Evolutionary conservation across 2,797 vertebrate species (phyloP).

Genomic region (Pygocentrus nattereri): DNA sequence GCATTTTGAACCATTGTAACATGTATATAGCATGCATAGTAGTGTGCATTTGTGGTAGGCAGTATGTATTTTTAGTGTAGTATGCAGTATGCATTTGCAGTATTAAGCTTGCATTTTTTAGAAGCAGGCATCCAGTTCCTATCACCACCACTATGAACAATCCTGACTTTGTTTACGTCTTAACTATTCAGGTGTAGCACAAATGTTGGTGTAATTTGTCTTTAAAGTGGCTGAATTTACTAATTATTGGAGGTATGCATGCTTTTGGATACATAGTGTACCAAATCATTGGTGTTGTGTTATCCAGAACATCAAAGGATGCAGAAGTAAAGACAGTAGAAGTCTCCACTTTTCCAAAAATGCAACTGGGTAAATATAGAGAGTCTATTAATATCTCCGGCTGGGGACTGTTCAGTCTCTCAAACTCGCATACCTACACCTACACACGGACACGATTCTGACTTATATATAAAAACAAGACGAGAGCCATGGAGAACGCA

Average conservation of each 20-base stretch:
- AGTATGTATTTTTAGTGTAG: too few species aligned
- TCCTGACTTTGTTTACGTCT: too few species aligned
- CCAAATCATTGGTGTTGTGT: too few species aligned
- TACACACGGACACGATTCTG: constrained; percentile 58
- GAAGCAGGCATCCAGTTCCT: too few species aligned
- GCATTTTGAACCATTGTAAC: too few species aligned
- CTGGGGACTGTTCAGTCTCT: constrained; percentile 27
- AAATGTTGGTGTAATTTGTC: too few species aligned
- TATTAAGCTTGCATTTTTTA: not conserved
- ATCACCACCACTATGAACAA: too few species aligned
- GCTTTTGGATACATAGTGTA: too few species aligned
- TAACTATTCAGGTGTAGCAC: too few species aligned
- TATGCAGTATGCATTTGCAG: not conserved
- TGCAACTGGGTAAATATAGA: constrained; percentile 51
- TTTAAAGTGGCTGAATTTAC: not conserved
- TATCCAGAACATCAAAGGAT: constrained; percentile 2
- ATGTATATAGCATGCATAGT: too few species aligned
- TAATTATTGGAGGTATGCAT: not conserved
- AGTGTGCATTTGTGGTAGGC: too few species aligned
- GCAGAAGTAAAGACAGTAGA: constrained; percentile 15
- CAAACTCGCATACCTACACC: constrained; percentile 42
- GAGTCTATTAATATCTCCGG: constrained; percentile 53
- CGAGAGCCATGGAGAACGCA: constrained; percentile 56
- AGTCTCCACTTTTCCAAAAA: constrained; percentile 44
- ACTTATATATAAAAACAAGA: constrained; percentile 69